These are phyloP conservation scores for Podocnemis expansa DNA, from an alignment of 2,113 vertebrate species.

Conservation along the genomic window DNA sequence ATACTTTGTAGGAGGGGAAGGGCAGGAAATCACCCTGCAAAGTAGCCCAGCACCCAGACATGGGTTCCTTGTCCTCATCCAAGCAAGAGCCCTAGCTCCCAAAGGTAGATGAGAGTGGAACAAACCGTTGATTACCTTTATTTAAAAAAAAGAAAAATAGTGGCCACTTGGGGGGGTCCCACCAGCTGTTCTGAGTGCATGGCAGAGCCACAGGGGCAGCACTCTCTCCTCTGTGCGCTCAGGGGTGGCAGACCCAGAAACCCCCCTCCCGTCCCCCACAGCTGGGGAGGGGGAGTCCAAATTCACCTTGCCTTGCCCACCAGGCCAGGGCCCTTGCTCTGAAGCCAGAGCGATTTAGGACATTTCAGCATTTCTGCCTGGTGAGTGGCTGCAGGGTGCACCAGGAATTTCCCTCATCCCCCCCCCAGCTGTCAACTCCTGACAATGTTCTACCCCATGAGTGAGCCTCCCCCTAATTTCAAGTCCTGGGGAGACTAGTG, in stretches of 20 bases:
- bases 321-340: background rate
- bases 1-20: background rate
- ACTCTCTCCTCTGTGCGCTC: too few species aligned
- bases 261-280: background rate
- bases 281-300: background rate
- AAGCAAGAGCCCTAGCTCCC: background rate
- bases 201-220: too few species aligned
- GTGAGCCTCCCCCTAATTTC: too few species aligned
- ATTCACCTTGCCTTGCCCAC: background rate
- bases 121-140: conserved; percentile 16
- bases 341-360: background rate
- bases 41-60: background rate
- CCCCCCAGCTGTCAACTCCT: too few species aligned
- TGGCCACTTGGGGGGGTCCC: too few species aligned
- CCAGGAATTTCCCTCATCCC: too few species aligned
- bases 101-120: background rate
- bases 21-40: background rate
- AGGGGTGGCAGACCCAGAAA: background rate
- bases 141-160: background rate
- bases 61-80: background rate
- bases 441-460: too few species aligned
- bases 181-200: too few species aligned
- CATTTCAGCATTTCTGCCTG: background rate
- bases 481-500: too few species aligned
- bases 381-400: too few species aligned